Percentiles rank a stretch among this genome's conserved stretches.
These are phyloP conservation scores for Napeogenes sylphis DNA, from an alignment of 2,888 invertebrate species.

Conservation along the genomic window DNA sequence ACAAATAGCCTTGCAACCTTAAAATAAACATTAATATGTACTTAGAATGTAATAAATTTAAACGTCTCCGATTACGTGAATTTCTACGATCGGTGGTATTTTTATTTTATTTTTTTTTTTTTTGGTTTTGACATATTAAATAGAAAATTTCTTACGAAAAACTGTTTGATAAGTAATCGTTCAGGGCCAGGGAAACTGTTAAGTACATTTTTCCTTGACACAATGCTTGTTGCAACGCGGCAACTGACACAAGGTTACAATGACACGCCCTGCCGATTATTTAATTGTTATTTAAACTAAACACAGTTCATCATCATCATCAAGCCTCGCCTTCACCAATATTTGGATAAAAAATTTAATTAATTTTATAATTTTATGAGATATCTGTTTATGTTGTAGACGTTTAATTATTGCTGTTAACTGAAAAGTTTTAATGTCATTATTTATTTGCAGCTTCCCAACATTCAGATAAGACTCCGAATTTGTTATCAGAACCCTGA, in stretches of 20 bases:
- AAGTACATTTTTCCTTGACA: conserved; percentile 76
- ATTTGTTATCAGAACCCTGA: conserved; percentile 3
- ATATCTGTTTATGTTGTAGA: not conserved
- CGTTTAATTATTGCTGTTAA: not conserved
- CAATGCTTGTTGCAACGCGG: conserved; percentile 73
- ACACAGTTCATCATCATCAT: conserved; percentile 40
- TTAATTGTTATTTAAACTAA: conserved; percentile 73
- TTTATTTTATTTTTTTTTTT: not conserved
- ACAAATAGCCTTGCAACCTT: too few species aligned
- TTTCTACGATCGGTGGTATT: too few species aligned
- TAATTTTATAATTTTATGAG: too few species aligned
- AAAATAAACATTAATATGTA: too few species aligned
- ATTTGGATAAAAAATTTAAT: too few species aligned
- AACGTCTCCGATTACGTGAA: too few species aligned
- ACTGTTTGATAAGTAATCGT: conserved; percentile 25
- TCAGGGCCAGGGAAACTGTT: conserved; percentile 74
- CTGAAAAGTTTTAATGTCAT: not conserved
- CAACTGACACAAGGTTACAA: conserved; percentile 71
- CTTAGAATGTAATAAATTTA: too few species aligned
- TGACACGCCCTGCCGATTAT: conserved; percentile 76
- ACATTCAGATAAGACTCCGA: not conserved
- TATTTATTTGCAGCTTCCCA: not conserved
- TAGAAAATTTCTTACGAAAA: conserved; percentile 24
- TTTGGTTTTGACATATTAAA: too few species aligned
- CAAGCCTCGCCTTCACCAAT: not conserved